A percentile compares a stretch with the other conserved stretches of the same genome.
phyloP scores from a whole-genome alignment of 2,888 invertebrate genomes.

The Pachymerium ferrugineum region DNA sequence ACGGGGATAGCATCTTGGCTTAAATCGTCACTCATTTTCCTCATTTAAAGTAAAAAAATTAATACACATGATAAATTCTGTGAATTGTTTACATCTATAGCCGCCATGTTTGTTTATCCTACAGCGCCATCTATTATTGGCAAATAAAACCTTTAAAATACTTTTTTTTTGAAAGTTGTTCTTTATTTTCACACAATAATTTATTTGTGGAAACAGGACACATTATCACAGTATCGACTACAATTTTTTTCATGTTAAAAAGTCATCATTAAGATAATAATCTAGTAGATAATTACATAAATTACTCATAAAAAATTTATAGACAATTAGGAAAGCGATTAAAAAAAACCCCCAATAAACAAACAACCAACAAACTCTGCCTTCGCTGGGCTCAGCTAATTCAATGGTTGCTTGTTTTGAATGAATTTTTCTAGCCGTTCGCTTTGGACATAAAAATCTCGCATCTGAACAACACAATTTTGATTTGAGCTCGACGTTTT shows the following conservation, averaged over 20 bases:
- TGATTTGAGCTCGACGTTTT: neutral
- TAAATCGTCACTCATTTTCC: constrained; percentile 18
- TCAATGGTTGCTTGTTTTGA: neutral
- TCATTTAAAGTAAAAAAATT: too few relatives aligned
- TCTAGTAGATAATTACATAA: neutral
- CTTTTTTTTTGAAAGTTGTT: neutral
- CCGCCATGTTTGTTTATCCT: neutral
- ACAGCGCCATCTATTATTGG: too few relatives aligned
- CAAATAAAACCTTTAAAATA: too few relatives aligned
- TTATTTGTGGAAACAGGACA: too few relatives aligned
- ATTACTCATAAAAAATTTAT: neutral
- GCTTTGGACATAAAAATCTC: neutral
- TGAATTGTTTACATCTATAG: neutral
- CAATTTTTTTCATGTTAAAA: neutral
- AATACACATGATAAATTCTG: neutral
- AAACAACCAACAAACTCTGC: neutral
- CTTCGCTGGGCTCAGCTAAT: too few relatives aligned
- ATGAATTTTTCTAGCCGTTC: neutral
- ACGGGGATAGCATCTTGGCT: constrained; percentile 6
- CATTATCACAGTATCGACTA: neutral
- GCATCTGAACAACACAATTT: neutral
- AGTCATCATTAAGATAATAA: neutral
- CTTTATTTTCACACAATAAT: neutral
- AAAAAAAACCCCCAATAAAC: neutral
- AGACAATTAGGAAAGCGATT: neutral